Percentiles rank a stretch among this genome's conserved stretches.
Conservation (phyloP, 2,888 invertebrate species). For the Lithophane leautieri region DNA sequence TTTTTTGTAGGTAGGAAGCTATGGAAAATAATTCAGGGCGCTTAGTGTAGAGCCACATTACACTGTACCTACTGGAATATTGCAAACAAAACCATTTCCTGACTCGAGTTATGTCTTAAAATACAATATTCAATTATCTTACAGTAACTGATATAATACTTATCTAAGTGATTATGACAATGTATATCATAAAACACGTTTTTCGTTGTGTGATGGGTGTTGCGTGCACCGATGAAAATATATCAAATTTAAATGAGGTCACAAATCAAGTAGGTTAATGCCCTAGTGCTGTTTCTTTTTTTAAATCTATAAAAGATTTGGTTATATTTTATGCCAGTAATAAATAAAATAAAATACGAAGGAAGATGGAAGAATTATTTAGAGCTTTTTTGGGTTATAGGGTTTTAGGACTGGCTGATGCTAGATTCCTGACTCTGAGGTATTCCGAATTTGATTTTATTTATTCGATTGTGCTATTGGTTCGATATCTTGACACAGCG, state of each 20-base stretch:
- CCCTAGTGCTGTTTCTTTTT: conserved; percentile 39
- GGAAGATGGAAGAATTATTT: neutral
- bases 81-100: neutral
- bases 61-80: neutral
- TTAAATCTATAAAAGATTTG: conserved; percentile 33
- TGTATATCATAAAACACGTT: conserved; percentile 31
- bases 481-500: neutral
- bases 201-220: conserved; percentile 28
- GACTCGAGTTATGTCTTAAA: conserved; percentile 21
- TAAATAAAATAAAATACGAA: conserved; percentile 2
- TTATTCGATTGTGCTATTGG: neutral
- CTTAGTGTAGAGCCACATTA: neutral
- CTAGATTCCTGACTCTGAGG: neutral
- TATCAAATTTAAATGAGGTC: conserved; percentile 56
- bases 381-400: neutral
- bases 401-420: too few relatives aligned
- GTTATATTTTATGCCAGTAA: conserved; percentile 14
- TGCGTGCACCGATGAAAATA: conserved; percentile 50
- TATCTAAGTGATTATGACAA: conserved; percentile 46
- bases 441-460: neutral
- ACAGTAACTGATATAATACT: conserved; percentile 14
- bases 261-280: conserved; percentile 51
- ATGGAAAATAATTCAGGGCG: neutral
- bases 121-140: conserved; percentile 17
- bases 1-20: neutral